phyloP scores from a whole-genome alignment of 2,113 vertebrate species.

The Dicentrarchus labrax region DNA sequence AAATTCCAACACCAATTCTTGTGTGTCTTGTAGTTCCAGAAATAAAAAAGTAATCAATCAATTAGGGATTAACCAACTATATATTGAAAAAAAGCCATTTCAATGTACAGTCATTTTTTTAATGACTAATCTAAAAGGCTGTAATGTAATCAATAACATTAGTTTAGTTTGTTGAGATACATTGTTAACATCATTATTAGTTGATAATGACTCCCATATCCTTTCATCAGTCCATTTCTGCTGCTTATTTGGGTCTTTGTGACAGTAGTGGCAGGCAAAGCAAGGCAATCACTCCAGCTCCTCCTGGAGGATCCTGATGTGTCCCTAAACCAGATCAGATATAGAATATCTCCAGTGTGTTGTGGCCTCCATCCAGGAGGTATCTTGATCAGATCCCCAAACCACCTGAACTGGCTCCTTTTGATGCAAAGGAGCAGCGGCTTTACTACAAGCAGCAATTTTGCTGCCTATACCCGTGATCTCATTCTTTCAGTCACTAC shows the following conservation, averaged over 20 bases:
- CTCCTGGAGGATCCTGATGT: not conserved
- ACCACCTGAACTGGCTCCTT: not conserved
- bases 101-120: no score
- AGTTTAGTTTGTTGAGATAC: not conserved
- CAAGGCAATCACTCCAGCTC: not conserved
- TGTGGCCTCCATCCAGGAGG: not conserved
- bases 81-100: no score
- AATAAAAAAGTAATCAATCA: not conserved
- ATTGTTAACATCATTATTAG: not conserved
- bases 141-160: not conserved
- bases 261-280: not conserved
- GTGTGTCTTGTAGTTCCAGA: no score
- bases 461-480: not conserved
- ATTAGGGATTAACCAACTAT: not conserved
- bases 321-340: no score
- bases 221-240: slow-evolving; percentile 15
- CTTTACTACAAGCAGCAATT: not conserved
- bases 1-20: not conserved
- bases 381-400: not conserved
- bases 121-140: no score
- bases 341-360: no score
- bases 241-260: not conserved
- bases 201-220: not conserved
- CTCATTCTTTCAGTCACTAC: not conserved
- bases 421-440: not conserved